Percentiles rank a stretch among this genome's conserved stretches.
These are phyloP conservation scores for Sarotherodon lohbergeri DNA, from an alignment of 2,113 vertebrate species.

Conservation along the genomic window DNA sequence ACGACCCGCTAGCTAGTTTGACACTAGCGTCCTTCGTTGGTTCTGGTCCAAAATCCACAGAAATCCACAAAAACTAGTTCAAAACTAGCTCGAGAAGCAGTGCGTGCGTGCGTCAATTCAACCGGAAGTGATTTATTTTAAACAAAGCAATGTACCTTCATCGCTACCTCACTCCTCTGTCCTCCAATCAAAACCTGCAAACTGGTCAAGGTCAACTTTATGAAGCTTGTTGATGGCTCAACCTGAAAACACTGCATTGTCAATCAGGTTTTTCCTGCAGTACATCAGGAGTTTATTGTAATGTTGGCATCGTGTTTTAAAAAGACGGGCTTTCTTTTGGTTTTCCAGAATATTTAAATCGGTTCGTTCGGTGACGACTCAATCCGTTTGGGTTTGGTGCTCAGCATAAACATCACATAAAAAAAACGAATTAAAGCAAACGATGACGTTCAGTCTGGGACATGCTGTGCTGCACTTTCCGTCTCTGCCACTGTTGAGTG, in stretches of 20 bases:
- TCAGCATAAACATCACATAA: neutral
- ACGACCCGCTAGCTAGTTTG: too few relatives aligned
- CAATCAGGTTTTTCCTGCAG: neutral
- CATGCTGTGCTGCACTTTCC: neutral
- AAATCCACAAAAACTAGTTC: too few relatives aligned
- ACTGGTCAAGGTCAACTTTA: too few relatives aligned
- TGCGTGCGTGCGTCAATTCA: too few relatives aligned
- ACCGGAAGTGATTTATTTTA: too few relatives aligned
- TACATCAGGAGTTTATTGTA: neutral
- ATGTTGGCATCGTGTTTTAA: neutral
- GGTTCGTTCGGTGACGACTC: accelerated
- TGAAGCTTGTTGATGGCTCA: neutral
- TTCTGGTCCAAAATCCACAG: too few relatives aligned
- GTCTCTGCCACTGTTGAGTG: neutral
- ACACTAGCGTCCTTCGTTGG: too few relatives aligned
- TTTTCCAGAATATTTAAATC: neutral
- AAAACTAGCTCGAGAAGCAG: too few relatives aligned
- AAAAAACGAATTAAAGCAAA: neutral
- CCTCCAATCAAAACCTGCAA: too few relatives aligned
- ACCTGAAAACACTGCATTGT: accelerated
- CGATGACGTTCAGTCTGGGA: neutral
- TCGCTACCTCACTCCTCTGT: too few relatives aligned
- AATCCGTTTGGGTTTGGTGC: neutral
- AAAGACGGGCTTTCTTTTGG: neutral
- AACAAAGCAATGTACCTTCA: too few relatives aligned